phyloP scores from a whole-genome alignment of 2,113 vertebrate genomes.

The Mormyrus iriodes region DNA sequence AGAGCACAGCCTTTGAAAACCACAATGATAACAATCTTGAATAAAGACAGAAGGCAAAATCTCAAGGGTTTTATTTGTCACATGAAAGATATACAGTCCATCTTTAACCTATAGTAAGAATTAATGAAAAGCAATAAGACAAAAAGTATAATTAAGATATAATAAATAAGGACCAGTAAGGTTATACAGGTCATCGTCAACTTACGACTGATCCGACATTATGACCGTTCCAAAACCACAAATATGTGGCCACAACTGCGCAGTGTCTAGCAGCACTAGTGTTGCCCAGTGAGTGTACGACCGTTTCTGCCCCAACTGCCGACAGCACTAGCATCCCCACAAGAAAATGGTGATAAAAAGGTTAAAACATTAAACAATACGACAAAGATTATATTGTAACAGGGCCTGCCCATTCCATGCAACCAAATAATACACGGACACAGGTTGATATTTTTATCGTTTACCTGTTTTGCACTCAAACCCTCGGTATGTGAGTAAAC shows the following conservation, averaged over 20 bases:
- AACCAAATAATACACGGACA: no score
- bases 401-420: no score
- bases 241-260: background rate
- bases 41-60: background rate
- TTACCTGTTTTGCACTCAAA: no score
- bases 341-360: background rate
- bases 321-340: no score
- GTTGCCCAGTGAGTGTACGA: background rate
- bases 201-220: background rate
- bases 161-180: background rate
- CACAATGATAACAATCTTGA: background rate
- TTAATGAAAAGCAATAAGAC: background rate
- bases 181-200: background rate
- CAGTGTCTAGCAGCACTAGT: no score
- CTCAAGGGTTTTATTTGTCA: background rate
- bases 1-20: conserved; percentile 75
- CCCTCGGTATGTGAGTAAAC: no score
- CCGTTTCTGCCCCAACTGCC: background rate
- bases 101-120: background rate
- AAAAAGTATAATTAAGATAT: background rate
- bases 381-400: background rate
- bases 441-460: no score
- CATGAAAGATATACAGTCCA: background rate
- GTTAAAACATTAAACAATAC: no score
- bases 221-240: background rate